Evolutionary conservation across 2,888 invertebrate genomes (phyloP), one percentile per base, ranked within the genome.

Genomic region (Merodon equestris): DNA sequence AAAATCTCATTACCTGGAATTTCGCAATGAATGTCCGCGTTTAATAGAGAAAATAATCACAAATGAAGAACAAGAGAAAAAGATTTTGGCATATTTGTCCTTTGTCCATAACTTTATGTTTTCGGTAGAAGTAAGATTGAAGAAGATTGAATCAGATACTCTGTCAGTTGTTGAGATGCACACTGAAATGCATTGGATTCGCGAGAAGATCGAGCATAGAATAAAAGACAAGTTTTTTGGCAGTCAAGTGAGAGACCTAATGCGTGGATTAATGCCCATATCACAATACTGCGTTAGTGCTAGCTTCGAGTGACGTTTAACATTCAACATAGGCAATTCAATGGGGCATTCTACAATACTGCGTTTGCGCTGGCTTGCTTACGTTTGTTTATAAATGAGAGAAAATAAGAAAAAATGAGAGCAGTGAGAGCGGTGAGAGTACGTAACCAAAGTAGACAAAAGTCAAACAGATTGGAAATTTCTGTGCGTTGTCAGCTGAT

Each of bases 1-100:
- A 9, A 15, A 45, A 15, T 45, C 15, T 13, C 45, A 45, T 3
- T 45, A 18, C 18, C 48, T 36, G 1, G 38, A 60, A 18, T 60
- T 18, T 60, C 15, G n/a, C 10, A 48, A 60, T 10, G 60, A 60
- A 60, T 60, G 48, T 60, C 34, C 19, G 12, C 50, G 50, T 27
- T 12, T 50, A 19, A 50, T 19, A 13, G 19, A 40, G 13, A 40
- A 13, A 40, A 13, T 13, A 50, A 19, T 50, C 13, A 27, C 9
- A 45, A 13, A 9, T n/a, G 40, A 40, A 40, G 10, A 40, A n/a
- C n/a, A 40, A 13, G 40, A 40, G 13, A 40, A 40, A 10, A 40
- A 40, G 13, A 40, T 10, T 40, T 13, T 40, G 10, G 13, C 40
- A n/a, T 40, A 40, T 27, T 27, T 27, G 27, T 27, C 27, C 27